These are phyloP conservation scores for Colinus virginianus DNA, from an alignment of 2,113 vertebrate genomes.

Conservation along the genomic window DNA sequence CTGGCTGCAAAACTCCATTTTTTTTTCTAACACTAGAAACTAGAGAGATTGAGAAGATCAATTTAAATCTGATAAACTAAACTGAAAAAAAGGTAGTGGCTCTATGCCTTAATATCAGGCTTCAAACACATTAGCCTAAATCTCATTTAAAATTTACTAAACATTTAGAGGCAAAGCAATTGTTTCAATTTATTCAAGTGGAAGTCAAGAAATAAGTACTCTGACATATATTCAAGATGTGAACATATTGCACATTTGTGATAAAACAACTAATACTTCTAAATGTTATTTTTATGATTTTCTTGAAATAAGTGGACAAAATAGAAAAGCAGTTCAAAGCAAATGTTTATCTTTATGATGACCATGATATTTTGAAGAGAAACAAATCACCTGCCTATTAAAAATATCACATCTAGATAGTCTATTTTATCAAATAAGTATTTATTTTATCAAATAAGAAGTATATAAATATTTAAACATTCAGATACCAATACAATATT, in stretches of 20 bases:
- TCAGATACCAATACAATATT: rapidly evolving
- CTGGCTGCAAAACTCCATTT: background rate
- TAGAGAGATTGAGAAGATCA: background rate
- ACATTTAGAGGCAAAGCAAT: background rate
- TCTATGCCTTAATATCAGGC: background rate
- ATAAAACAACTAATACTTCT: background rate
- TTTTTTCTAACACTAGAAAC: background rate
- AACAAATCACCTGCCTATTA: background rate
- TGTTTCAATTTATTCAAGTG: background rate
- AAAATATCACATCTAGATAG: background rate
- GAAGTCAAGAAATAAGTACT: background rate
- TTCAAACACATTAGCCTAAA: background rate
- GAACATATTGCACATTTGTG: rapidly evolving
- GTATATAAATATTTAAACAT: background rate
- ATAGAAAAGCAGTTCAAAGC: background rate
- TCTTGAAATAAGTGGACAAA: background rate
- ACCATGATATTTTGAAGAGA: background rate
- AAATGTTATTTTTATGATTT: rapidly evolving
- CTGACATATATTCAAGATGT: background rate
- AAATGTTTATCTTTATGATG: background rate
- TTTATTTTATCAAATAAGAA: background rate
- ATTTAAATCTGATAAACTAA: background rate
- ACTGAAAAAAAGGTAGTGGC: background rate
- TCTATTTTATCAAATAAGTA: background rate
- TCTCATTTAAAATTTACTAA: background rate